These are phyloP conservation scores for Drosophila miranda DNA, from an alignment of 1,140 invertebrate species.

Conservation along the genomic window DNA sequence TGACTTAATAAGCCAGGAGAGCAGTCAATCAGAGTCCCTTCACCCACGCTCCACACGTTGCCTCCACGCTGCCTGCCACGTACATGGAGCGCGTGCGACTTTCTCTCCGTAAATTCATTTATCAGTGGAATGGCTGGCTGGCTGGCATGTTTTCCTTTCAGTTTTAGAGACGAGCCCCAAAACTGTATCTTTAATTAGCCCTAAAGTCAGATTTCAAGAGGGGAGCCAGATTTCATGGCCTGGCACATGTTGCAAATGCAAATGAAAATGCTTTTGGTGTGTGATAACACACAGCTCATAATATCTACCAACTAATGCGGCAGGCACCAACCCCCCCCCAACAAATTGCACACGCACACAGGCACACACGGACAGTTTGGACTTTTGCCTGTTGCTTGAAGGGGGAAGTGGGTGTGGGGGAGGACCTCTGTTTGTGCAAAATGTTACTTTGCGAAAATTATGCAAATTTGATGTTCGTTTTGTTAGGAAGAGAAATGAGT, in stretches of 20 bases:
- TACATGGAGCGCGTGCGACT: slow-evolving; percentile 8
- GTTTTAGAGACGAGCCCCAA: slow-evolving; percentile 24
- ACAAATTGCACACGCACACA: not conserved
- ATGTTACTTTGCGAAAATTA: slow-evolving; percentile 77
- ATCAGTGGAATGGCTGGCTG: not conserved
- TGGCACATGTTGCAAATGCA: slow-evolving; percentile 66
- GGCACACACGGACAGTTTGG: not conserved
- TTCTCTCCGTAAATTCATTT: not conserved
- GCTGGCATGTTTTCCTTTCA: slow-evolving; percentile 13
- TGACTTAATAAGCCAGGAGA: slow-evolving; percentile 74
- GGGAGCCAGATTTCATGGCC: slow-evolving; percentile 59
- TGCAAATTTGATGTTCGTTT: slow-evolving; percentile 80
- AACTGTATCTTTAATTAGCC: slow-evolving; percentile 65
- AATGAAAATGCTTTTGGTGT: slow-evolving; percentile 25
- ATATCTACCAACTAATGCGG: slow-evolving; percentile 43
- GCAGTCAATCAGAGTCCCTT: slow-evolving; percentile 65
- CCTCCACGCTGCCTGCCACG: not conserved
- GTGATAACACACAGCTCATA: slow-evolving; percentile 66
- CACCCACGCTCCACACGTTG: slow-evolving; percentile 32
- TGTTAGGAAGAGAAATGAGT: slow-evolving; percentile 62
- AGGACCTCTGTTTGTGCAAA: slow-evolving; percentile 59
- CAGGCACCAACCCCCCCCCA: slow-evolving; percentile 5
- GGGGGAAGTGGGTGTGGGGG: slow-evolving; percentile 28
- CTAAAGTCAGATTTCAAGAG: slow-evolving; percentile 34
- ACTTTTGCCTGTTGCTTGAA: slow-evolving; percentile 50